Evolutionary conservation across 1,140 invertebrate genomes (phyloP).

Genomic region (Condylostylus longicornis): DNA sequence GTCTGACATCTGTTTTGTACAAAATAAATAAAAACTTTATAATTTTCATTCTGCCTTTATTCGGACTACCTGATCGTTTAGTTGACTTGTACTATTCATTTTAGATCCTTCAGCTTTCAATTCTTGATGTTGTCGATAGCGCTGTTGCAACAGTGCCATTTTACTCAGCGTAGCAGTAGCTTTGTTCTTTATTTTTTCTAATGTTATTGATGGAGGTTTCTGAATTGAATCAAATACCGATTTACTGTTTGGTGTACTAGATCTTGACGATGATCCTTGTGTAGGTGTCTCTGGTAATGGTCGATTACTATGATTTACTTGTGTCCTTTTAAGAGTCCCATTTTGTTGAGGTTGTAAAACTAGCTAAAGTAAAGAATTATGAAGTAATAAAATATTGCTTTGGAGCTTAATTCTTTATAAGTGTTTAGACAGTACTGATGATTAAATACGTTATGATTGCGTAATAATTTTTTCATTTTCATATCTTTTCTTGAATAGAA

Average conservation of each 20-base stretch:
- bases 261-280: slow-evolving; percentile 21
- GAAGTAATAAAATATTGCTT: too few relatives aligned
- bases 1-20: too few relatives aligned
- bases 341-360: too few relatives aligned
- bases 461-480: too few relatives aligned
- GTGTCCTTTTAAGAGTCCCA: too few relatives aligned
- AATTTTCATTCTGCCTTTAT: too few relatives aligned
- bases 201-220: slow-evolving; percentile 25
- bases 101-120: slow-evolving; percentile 4
- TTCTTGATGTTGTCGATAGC: slow-evolving; percentile 47
- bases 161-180: slow-evolving; percentile 27
- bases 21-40: too few relatives aligned
- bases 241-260: slow-evolving; percentile 19
- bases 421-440: too few relatives aligned
- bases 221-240: slow-evolving; percentile 29
- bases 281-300: slow-evolving; percentile 29
- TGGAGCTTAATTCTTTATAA: too few relatives aligned
- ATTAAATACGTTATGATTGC: too few relatives aligned
- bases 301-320: slow-evolving; percentile 20
- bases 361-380: too few relatives aligned
- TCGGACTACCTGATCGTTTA: neutral
- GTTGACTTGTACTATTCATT: neutral
- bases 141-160: slow-evolving; percentile 38
- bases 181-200: slow-evolving; percentile 31
- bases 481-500: too few relatives aligned